Evolutionary conservation across 2,888 invertebrate species (phyloP), one percentile per base, ranked within the genome.

Genomic region (Eupithecia centaureata): DNA sequence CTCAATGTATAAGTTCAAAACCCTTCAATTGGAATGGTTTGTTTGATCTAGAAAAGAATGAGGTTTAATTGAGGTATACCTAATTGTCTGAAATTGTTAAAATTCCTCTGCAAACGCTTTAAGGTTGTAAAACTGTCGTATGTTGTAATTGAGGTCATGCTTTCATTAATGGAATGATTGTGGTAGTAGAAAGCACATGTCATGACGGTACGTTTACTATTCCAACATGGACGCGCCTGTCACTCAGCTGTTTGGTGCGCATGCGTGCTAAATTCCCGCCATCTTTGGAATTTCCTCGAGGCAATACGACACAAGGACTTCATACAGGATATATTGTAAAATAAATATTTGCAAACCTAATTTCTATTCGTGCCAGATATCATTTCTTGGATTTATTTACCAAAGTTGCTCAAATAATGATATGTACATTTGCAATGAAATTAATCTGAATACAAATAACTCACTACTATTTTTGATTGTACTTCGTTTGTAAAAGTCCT

Each of bases 171-270:
- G 74, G 58, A 67, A 69, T 72, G 67, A 71, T 73, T 70, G 73
- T 75, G 71, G 67, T 71, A 71, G 66, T 75, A 71, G 57, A 67
- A 71, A 71, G 73, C 74, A 76, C 75, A 75, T 73, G 75, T 68
- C 68, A 64, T 63, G 64, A 56, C 28, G 42, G 61, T 61, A 76
- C 68, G 73, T 74, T 65, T 74, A 76, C 72, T 65, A 76, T 81
- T 78, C 76, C 87, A 91, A 92, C 72, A 92, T 92, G 92, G 92
- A 81, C 70, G 84, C 83, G 78, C 13, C 58, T 71, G 68, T 68
- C 68, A 77, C 84, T 83, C 92, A 92, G 92, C 92, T 92, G 91
- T 90, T 90, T 73, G 75, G 81, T 82, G 80, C 91, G 91, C 92
- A 84, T 83, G 92, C 91, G 92, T 78, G 77, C 25, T 86, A 66